Evolutionary conservation across 1,140 invertebrate genomes (phyloP).

Genomic region (Cepaea nemoralis): DNA sequence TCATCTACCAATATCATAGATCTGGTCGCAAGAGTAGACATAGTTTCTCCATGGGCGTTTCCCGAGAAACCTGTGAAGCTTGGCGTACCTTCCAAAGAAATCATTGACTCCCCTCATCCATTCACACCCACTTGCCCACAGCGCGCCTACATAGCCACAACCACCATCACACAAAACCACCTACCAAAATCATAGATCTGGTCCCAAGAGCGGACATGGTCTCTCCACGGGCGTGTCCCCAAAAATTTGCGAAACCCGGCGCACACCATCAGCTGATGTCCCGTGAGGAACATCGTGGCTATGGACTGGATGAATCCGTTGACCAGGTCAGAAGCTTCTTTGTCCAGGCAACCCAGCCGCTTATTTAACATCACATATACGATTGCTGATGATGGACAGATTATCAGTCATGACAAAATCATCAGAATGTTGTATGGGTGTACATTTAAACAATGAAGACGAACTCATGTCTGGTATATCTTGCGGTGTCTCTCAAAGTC

Average conservation of each 20-base stretch:
- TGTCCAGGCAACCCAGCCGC: constrained; percentile 55
- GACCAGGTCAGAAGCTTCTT: constrained; percentile 47
- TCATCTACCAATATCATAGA: constrained; percentile 55
- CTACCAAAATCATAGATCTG: constrained; percentile 56
- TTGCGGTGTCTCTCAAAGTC: too few relatives aligned
- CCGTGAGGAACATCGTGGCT: constrained; percentile 56
- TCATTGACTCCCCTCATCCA: too few relatives aligned
- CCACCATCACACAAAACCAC: too few relatives aligned
- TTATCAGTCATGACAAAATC: too few relatives aligned
- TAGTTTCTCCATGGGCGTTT: constrained; percentile 55
- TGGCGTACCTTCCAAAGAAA: too few relatives aligned
- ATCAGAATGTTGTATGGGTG: too few relatives aligned
- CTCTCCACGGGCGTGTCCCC: constrained; percentile 52
- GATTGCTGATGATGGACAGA: constrained; percentile 50
- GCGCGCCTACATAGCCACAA: too few relatives aligned
- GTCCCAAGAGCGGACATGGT: constrained; percentile 57
- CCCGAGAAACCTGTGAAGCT: constrained; percentile 51
- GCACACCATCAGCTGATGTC: constrained; percentile 56
- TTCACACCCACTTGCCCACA: too few relatives aligned
- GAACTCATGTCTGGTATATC: too few relatives aligned
- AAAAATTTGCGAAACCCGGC: constrained; percentile 53
- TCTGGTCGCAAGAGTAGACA: constrained; percentile 56
- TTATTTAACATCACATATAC: constrained; percentile 50
- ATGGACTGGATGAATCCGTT: constrained; percentile 53
- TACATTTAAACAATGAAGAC: too few relatives aligned